Evolutionary conservation across 2,888 invertebrate species (phyloP), one percentile per base, ranked within the genome.

Genomic region (Caenorhabditis sulstoni): DNA sequence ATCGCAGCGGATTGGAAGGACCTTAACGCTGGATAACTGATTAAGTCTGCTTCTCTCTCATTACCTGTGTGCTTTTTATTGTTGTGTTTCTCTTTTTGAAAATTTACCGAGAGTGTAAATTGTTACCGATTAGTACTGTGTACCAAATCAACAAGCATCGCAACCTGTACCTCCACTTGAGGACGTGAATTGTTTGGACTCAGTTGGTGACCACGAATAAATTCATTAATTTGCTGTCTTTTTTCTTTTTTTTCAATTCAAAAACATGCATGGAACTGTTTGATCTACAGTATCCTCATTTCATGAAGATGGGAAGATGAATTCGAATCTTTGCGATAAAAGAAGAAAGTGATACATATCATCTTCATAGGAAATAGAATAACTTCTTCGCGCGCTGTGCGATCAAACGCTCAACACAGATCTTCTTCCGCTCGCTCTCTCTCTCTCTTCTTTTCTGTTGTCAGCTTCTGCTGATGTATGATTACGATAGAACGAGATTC

Each of bases 341-440:
- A 29, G 22, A 68, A 44, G 73, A 73, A 73, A 73, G 64, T 64
- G 64, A 73, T 65, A 50, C 58, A 23, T 45, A 64, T 73, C 64
- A 64, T 58, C 57, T 29, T 57, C 18, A 50, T 49, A 52, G 53
- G 58, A 73, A 58, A 73, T 58, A 64, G 62, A 64, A 29, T 29
- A 29, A 29, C 29, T 29, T 29, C 45, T 14, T 23, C 39, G 44
- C 23, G 29, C 50, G 35, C 41, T 50, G 62, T 57, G 58, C 64
- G 73, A 73, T 73, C 73, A 73, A 73, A 73, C 73, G 73, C 57
- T 73, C 64, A 73, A 73, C 73, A 58, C 64, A 73, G 64, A 64
- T 73, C 73, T 49, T 68, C 68, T 37, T 22, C 45, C 12, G 11
- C 23, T 55, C 35, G 20, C 44, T 57, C 55, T 18, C 29, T 8